Evolutionary conservation across 2,113 vertebrate species (phyloP).

Genomic region (Siphamia tubifer): DNA sequence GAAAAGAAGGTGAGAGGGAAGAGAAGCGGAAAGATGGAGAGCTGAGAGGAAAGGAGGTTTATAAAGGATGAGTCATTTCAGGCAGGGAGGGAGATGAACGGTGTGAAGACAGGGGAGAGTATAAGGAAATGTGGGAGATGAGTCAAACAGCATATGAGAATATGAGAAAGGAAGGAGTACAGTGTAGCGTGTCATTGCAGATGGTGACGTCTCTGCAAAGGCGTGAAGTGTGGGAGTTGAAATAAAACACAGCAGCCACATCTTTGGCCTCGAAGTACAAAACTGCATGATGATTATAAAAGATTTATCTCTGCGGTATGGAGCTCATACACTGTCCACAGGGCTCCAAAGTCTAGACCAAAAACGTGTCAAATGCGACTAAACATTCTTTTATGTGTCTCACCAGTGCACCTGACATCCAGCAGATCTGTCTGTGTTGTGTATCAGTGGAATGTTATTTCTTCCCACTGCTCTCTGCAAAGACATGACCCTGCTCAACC

Average conservation of each 20-base stretch:
- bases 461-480: too few species aligned
- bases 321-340: not conserved
- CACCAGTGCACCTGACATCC: too few species aligned
- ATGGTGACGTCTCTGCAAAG: conserved; percentile 37
- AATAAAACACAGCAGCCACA: conserved; percentile 22
- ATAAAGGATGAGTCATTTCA: conserved; percentile 20
- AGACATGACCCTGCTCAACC: too few species aligned
- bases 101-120: conserved; percentile 23
- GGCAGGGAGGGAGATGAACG: conserved; percentile 5
- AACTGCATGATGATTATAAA: not conserved
- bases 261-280: conserved; percentile 22
- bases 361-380: too few species aligned
- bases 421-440: too few species aligned
- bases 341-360: too few species aligned
- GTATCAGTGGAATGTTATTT: too few species aligned
- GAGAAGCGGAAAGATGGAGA: not conserved
- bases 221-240: conserved; percentile 39
- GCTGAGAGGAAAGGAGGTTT: conserved; percentile 17
- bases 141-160: not conserved
- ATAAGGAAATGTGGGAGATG: conserved; percentile 48
- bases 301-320: not conserved
- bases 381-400: too few species aligned
- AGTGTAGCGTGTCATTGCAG: conserved; percentile 31
- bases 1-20: conserved; percentile 19
- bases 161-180: conserved; percentile 12